Percentiles rank a stretch among this genome's conserved stretches.
Conservation (phyloP, 2,888 invertebrate genomes). For the Megamerina dolium region DNA sequence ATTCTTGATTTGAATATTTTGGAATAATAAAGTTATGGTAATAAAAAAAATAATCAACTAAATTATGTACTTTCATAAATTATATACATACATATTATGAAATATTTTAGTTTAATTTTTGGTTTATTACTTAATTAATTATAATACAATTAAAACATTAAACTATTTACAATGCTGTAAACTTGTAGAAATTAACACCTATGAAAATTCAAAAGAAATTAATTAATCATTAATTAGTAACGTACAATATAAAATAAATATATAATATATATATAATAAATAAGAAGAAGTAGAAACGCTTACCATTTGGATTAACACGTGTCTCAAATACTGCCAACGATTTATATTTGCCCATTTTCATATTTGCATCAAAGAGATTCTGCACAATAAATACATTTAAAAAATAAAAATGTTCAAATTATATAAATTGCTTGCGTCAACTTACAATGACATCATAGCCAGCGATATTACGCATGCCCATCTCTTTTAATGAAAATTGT, state of each 20-base stretch:
- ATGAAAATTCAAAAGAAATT: conserved; percentile 7
- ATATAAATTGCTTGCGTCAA: not conserved
- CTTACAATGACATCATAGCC: conserved; percentile 41
- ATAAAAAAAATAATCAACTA: too few relatives aligned
- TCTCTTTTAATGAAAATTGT: conserved; percentile 33
- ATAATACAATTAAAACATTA: too few relatives aligned
- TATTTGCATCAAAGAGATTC: conserved; percentile 27
- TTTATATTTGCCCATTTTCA: conserved; percentile 17
- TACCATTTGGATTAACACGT: conserved; percentile 37
- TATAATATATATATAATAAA: too few relatives aligned
- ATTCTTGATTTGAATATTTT: too few relatives aligned
- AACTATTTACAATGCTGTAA: conserved; percentile 24
- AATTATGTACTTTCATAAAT: too few relatives aligned
- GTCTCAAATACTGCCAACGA: conserved; percentile 24
- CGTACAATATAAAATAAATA: too few relatives aligned
- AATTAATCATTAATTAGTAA: not conserved
- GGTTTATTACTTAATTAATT: too few relatives aligned
- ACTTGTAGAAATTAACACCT: conserved; percentile 40
- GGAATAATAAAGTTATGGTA: too few relatives aligned
- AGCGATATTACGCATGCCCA: conserved; percentile 38
- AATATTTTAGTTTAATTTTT: too few relatives aligned
- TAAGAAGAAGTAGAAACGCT: conserved; percentile 6
- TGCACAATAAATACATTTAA: conserved; percentile 7
- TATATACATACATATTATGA: too few relatives aligned
- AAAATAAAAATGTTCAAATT: not conserved